Evolutionary conservation across 2,888 invertebrate species (phyloP), one percentile per base, ranked within the genome.

Genomic region (Chaetogeoica ovagalla): DNA sequence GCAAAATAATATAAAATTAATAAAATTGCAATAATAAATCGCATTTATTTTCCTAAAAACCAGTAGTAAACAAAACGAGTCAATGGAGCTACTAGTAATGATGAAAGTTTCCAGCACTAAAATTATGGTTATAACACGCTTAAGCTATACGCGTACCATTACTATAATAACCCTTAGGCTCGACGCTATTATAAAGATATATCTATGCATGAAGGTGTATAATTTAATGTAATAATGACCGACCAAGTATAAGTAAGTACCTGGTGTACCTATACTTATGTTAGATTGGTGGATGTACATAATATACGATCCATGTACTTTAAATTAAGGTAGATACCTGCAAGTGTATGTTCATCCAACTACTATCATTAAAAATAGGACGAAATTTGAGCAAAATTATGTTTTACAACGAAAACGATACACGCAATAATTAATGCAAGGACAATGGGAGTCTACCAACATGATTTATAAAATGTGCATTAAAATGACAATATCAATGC

Each of bases 191-290:
- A 55, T 30, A 55, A 55, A 69, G 30, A 69, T 52, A 68, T 68
- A 52, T 48, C 43, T 66, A n/a, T 48, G 52, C 23, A 68, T 30
- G 52, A 68, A 68, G 68, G 68, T 52, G 30, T 68, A 68, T 68
- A 52, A 68, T 68, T 48, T 68, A 68, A 68, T 68, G 23, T 52
- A 30, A 23, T 68, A 68, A 68, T 68, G 52, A 68, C 68, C 52
- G 52, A 68, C 68, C 52, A 30, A 68, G 66, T 48, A 68, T 68
- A 68, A n/a, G 7, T 68, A 68, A n/a, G 7, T 30, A 30, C 30
- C 30, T 30, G 4, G 43, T n/a, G n/a, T 48, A 68, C 23, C 48
- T 19, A 30, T 30, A 52, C 48, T 30, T 52, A 68, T 68, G 23
- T 19, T 30, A 52, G 68, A 68, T 68, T 23, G 9, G 48, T 48